Base-by-base conservation (phyloP, 2,888 invertebrate genomes). In the Pollenia griseotomentosa region DNA sequence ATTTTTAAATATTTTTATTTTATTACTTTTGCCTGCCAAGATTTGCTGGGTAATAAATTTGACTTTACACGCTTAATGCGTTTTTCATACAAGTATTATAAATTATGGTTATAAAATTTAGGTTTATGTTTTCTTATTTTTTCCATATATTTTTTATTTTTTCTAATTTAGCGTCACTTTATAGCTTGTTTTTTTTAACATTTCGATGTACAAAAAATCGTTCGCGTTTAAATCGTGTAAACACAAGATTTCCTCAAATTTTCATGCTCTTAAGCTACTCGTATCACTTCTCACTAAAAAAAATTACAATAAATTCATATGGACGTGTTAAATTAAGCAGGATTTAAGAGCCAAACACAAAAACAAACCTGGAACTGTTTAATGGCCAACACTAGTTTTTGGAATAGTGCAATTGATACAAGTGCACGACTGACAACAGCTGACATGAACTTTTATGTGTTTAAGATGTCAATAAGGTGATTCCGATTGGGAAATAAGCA, bases 21-120 rank as follows among this genome's bases (percentile, higher is more conserved):
- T 82, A 82, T 83, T 55, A 57, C 57, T 19, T 57, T 44, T 6
- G 66, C 68, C 55, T 68, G 66, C 59, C 40, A 70, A 68, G 46
- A 75, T 63, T 83, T 75, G 44, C 33, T 61, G 59, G 53, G 68
- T 44, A 68, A 70, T 82, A 75, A 82, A 82, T 75, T 59, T 46
- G 53, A 44, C 23, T 75, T 75, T 59, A 61, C 51, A 70, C 57
- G 44, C 75, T 75, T 75, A 53, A 75, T 83, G 68, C 44, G 73
- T 66, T 75, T 82, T 83, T 75, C 70, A 83, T 70, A 66, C 14
- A 75, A 78, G 75, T 63, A 83, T 80, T 80, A 65, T 73, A 73
- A 80, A 80, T 80, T 73, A 80, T 73, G 73, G 51, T 68, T 59
- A 68, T 82, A 68, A 61, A 46, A 57, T 66, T 57, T 46, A 66